A percentile compares a stretch with the other conserved stretches of the same genome.
Evolutionary conservation across 2,113 vertebrate genomes (phyloP).

Genomic region (Regulus satrapa): DNA sequence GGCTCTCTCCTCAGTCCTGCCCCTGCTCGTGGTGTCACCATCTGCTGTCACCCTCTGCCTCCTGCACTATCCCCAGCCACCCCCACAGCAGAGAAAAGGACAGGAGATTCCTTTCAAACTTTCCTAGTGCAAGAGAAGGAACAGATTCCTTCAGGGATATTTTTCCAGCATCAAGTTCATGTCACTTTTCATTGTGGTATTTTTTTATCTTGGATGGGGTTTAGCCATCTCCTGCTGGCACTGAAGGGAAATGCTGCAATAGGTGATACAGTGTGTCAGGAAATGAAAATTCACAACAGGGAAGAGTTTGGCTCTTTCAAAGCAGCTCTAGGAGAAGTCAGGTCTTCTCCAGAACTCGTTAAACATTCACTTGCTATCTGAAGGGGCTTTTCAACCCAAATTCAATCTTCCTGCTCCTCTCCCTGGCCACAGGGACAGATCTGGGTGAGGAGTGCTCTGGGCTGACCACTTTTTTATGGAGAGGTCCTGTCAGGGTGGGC

Average conservation of each 20-base stretch:
- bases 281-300: background rate
- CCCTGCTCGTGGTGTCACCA: background rate
- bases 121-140: background rate
- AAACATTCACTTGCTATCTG: background rate
- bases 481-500: background rate
- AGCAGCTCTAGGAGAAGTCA: background rate
- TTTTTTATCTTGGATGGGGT: background rate
- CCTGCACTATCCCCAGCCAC: background rate
- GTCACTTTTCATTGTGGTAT: background rate
- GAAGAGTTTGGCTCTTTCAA: background rate
- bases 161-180: background rate
- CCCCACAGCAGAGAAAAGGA: background rate
- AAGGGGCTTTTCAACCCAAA: background rate
- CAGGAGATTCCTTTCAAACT: background rate
- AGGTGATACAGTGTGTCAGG: rapidly evolving
- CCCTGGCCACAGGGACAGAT: background rate
- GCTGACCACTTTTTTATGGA: background rate
- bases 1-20: background rate
- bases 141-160: background rate
- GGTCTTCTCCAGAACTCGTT: background rate
- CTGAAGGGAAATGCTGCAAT: background rate
- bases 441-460: background rate
- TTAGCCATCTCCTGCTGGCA: background rate
- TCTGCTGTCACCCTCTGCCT: background rate
- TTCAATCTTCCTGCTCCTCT: background rate